Conservation (phyloP, 2,888 invertebrate genomes). For the Clusia tigrina region DNA sequence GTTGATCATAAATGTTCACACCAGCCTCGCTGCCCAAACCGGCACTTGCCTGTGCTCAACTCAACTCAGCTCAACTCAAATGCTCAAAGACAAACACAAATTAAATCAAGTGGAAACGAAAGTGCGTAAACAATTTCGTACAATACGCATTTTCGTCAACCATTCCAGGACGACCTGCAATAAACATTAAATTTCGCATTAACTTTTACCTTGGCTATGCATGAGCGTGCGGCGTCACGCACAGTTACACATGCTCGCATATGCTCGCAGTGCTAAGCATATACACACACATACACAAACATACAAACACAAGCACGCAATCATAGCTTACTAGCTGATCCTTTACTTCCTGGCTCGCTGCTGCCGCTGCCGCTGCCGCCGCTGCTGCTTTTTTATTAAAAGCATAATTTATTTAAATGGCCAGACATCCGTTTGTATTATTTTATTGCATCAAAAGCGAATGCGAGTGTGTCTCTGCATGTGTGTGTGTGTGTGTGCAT, state of each 20-base stretch:
- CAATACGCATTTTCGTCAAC: too few species aligned
- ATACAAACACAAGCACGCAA: too few species aligned
- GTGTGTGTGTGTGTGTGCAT: too few species aligned
- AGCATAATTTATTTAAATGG: constrained; percentile 36
- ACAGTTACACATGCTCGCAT: too few species aligned
- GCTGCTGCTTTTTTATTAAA: constrained; percentile 18
- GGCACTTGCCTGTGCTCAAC: too few species aligned
- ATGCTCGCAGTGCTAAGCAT: background rate
- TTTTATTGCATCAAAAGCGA: constrained; percentile 18
- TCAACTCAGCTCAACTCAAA: too few species aligned
- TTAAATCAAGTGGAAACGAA: too few species aligned
- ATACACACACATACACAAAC: constrained; percentile 14
- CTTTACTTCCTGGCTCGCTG: constrained; percentile 16
- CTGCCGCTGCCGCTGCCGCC: constrained; percentile 7
- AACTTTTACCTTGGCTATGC: constrained; percentile 11
- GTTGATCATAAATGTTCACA: too few species aligned
- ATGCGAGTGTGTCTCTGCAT: too few species aligned
- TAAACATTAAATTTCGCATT: constrained; percentile 11
- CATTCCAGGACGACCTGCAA: background rate
- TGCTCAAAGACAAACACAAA: too few species aligned
- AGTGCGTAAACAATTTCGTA: too few species aligned
- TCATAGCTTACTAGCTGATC: constrained; percentile 10
- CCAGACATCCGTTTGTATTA: constrained; percentile 31
- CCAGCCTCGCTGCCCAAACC: too few species aligned
- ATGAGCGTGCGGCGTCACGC: background rate